These are phyloP conservation scores for Thalassarche chlororhynchos DNA, from an alignment of 2,113 vertebrate genomes.

Conservation along the genomic window DNA sequence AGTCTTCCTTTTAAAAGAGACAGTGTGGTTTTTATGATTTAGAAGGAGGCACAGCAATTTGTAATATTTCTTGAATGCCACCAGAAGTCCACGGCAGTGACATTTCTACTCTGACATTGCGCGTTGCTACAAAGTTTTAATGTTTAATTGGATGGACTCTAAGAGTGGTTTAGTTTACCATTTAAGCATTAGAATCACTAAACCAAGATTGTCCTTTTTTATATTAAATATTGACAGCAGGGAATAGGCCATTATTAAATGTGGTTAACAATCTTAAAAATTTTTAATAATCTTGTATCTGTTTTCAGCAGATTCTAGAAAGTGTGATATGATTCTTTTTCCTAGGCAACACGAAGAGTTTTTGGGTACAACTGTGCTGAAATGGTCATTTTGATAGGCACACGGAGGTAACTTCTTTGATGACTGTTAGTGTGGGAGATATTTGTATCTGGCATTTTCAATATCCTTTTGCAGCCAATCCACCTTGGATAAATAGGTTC, in stretches of 20 bases:
- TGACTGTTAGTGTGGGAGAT: conserved; percentile 8
- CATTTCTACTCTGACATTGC: background rate
- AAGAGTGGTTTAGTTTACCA: background rate
- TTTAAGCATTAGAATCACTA: background rate
- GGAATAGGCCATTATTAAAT: background rate
- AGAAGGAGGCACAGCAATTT: background rate
- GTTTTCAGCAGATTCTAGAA: background rate
- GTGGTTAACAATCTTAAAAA: background rate
- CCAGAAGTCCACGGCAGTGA: background rate
- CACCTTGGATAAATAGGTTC: background rate
- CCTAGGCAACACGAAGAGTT: background rate
- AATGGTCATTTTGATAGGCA: background rate
- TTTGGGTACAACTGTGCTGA: background rate
- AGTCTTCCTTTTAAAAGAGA: background rate
- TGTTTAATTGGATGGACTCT: background rate
- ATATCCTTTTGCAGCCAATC: background rate
- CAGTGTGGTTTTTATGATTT: background rate
- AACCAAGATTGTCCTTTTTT: background rate
- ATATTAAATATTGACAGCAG: background rate
- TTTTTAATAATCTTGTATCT: background rate
- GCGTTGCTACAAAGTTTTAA: background rate
- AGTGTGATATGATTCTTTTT: background rate
- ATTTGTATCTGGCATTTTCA: background rate
- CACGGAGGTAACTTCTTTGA: background rate
- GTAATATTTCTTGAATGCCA: background rate